phyloP scores from a whole-genome alignment of 2,797 vertebrate genomes.

The Coccyzus lansbergi region DNA sequence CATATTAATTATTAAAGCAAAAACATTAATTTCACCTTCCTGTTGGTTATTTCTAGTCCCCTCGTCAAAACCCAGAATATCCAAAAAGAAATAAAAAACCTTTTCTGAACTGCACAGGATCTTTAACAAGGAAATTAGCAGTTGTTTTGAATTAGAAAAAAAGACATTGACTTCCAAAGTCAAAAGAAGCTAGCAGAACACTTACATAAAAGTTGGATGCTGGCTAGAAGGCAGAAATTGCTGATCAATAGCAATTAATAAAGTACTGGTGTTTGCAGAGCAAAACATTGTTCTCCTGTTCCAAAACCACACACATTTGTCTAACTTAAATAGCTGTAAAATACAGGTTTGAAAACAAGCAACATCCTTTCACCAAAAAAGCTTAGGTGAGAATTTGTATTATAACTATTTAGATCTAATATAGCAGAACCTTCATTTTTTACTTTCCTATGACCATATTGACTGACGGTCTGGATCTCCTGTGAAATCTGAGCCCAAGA shows the following conservation, averaged over 20 bases:
- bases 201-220: not conserved
- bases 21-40: not conserved
- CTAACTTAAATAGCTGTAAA: not conserved
- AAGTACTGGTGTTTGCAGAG: not conserved
- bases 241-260: not conserved
- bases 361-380: not conserved
- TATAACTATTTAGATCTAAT: not conserved
- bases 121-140: not conserved
- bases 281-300: not conserved
- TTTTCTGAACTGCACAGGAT: not conserved
- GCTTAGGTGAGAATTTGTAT: not conserved
- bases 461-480: not conserved
- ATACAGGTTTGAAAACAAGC: not conserved
- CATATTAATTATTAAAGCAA: not conserved
- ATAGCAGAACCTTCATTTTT: not conserved
- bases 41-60: not conserved
- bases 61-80: not conserved
- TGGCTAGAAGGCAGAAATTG: not conserved
- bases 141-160: not conserved
- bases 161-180: rapidly evolving
- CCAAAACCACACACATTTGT: not conserved
- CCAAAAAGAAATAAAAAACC: not conserved
- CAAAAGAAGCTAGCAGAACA: not conserved
- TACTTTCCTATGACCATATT: not conserved
- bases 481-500: not conserved